These are phyloP conservation scores for Scelioninae gen. 1 DNA, from an alignment of 2,888 invertebrate genomes.

Conservation along the genomic window DNA sequence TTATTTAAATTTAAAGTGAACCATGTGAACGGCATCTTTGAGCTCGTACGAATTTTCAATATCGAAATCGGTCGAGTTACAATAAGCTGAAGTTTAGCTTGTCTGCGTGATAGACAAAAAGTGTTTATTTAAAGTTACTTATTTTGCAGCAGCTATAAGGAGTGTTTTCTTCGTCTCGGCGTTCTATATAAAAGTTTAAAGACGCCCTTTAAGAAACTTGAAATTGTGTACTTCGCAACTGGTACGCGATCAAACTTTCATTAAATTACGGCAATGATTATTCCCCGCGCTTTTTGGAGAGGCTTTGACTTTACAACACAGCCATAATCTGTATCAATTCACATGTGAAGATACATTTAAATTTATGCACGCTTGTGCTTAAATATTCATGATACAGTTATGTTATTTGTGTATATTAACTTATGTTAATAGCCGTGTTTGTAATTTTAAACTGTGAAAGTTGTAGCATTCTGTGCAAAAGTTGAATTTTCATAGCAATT, in stretches of 20 bases:
- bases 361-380: background rate
- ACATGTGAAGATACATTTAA: no score
- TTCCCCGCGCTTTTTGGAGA: background rate
- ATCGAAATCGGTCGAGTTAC: background rate
- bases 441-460: conserved; percentile 4
- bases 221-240: conserved; percentile 6
- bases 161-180: background rate
- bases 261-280: background rate
- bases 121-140: background rate
- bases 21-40: background rate
- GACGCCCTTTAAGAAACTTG: conserved; percentile 2
- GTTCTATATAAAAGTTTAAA: conserved; percentile 6
- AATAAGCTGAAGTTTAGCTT: background rate
- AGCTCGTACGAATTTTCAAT: background rate
- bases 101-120: background rate
- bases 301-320: background rate
- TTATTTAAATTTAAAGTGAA: background rate
- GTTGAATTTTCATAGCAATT: no score
- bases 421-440: conserved; percentile 5
- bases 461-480: no score
- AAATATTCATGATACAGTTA: background rate
- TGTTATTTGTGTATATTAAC: conserved; percentile 4
- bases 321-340: background rate
- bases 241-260: conserved; percentile 6
- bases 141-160: background rate